These are phyloP conservation scores for Rhinolophus ferrumequinum DNA, from an alignment of 2,113 vertebrate genomes.

Conservation along the genomic window DNA sequence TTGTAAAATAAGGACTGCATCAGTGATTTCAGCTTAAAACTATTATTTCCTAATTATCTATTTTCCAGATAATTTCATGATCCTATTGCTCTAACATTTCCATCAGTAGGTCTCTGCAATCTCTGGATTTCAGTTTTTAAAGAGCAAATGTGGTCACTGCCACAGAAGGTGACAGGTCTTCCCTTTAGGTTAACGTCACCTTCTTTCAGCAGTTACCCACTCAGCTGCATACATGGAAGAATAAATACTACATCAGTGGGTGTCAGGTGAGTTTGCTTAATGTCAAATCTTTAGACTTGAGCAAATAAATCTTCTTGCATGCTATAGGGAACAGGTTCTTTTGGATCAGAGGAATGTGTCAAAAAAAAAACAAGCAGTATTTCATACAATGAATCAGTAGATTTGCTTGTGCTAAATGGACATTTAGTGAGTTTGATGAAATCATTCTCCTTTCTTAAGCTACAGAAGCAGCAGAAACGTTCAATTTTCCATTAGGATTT, in stretches of 20 bases:
- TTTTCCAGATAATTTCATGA: conserved; percentile 37
- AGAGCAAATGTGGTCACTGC: not conserved
- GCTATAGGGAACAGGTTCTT: not conserved
- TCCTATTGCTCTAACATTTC: not conserved
- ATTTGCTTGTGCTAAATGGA: conserved; percentile 86
- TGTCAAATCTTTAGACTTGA: not conserved
- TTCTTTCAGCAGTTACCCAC: not conserved
- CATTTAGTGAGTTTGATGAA: conserved; percentile 81
- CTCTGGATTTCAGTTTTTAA: conserved; percentile 44
- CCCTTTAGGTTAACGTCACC: not conserved
- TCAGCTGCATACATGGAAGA: not conserved
- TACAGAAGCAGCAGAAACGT: conserved; percentile 91
- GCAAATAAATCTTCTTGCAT: conserved; percentile 29
- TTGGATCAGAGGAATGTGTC: conserved; percentile 55
- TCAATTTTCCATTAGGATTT: conserved; percentile 90
- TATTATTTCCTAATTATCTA: conserved; percentile 31
- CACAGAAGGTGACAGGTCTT: not conserved
- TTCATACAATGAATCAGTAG: conserved; percentile 77
- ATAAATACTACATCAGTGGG: not conserved
- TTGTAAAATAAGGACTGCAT: conserved; percentile 1
- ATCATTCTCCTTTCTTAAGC: conserved; percentile 92
- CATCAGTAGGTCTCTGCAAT: not conserved
- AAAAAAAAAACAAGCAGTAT: conserved; percentile 78
- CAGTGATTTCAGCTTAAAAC: conserved; percentile 17
- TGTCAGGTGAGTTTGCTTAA: not conserved